Evolutionary conservation across 2,888 invertebrate species (phyloP).

Genomic region (Tanypteryx hageni): DNA sequence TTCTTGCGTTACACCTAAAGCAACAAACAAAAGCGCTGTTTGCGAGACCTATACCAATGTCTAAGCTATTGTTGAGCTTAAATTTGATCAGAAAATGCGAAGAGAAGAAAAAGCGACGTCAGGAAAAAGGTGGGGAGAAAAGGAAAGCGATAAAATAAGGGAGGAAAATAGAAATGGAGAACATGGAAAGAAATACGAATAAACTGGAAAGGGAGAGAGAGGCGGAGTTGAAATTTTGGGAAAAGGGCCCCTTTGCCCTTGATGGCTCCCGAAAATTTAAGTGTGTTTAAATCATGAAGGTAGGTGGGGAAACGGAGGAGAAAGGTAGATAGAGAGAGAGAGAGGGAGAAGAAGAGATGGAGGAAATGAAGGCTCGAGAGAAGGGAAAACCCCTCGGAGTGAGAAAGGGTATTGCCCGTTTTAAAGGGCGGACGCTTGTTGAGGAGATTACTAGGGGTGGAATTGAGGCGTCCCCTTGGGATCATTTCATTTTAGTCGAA

Average conservation of each 20-base stretch:
- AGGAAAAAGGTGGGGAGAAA: too few relatives aligned
- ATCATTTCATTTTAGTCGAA: constrained; percentile 51
- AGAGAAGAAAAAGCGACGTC: background rate
- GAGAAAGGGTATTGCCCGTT: background rate
- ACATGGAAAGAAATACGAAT: background rate
- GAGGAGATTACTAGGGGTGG: constrained; percentile 46
- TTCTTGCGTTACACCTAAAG: too few relatives aligned
- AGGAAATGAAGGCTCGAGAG: background rate
- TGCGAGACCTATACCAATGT: too few relatives aligned
- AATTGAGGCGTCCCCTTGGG: constrained; percentile 33
- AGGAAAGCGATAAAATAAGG: background rate
- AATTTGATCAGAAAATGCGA: too few relatives aligned
- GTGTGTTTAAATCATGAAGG: background rate
- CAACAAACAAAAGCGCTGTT: too few relatives aligned
- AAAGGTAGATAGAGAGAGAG: background rate
- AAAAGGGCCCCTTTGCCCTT: background rate
- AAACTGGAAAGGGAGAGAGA: background rate
- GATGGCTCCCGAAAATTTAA: background rate
- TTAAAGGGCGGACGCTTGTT: background rate
- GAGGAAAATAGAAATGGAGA: background rate
- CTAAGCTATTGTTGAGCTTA: too few relatives aligned
- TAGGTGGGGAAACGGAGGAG: background rate
- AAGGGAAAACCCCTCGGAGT: background rate
- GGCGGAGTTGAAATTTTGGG: background rate
- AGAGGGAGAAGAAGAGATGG: background rate